Evolutionary conservation across 1,140 invertebrate species (phyloP).

Genomic region (Diabrotica undecimpunctata): DNA sequence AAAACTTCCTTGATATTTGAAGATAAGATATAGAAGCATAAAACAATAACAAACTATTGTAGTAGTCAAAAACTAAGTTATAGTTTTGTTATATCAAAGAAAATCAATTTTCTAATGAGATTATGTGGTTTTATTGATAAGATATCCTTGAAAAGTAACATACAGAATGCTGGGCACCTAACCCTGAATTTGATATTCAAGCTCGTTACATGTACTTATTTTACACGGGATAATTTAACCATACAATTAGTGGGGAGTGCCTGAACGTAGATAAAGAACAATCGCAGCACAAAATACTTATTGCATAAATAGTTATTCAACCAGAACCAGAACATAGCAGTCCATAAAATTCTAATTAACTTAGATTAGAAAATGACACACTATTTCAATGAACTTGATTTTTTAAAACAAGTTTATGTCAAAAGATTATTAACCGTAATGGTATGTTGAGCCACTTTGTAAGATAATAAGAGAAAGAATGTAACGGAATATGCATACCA

Average conservation of each 20-base stretch:
- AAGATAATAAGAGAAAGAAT: background rate
- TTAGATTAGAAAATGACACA: too few relatives aligned
- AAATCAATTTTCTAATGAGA: too few relatives aligned
- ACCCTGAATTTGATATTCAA: conserved; percentile 4
- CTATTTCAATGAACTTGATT: too few relatives aligned
- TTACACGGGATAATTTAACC: background rate
- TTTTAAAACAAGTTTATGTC: background rate
- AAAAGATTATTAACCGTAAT: background rate
- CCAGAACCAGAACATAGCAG: background rate
- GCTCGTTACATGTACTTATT: background rate
- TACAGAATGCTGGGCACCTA: background rate
- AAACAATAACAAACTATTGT: too few relatives aligned
- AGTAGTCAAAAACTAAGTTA: too few relatives aligned
- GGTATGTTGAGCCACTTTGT: background rate
- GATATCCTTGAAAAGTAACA: too few relatives aligned
- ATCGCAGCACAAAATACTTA: too few relatives aligned
- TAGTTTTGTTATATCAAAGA: too few relatives aligned
- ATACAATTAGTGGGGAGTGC: background rate
- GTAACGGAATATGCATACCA: background rate
- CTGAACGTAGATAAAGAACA: background rate
- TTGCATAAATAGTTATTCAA: background rate
- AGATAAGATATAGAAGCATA: too few relatives aligned
- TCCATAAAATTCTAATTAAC: too few relatives aligned
- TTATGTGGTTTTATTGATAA: too few relatives aligned
- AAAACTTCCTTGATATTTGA: too few relatives aligned